Conservation (phyloP, 1,140 invertebrate species). For the Lycorma delicatula region DNA sequence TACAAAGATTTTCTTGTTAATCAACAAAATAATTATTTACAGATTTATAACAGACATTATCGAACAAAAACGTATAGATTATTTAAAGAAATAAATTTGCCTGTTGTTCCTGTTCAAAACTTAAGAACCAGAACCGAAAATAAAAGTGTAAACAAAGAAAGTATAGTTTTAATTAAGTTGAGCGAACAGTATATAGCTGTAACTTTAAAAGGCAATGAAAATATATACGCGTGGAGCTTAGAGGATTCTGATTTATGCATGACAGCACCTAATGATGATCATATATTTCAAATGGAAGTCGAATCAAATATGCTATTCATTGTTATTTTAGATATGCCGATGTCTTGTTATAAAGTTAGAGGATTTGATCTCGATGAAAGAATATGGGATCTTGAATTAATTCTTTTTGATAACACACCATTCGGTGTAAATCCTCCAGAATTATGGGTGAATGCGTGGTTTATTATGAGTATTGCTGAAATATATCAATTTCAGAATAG, state of each 20-base stretch:
- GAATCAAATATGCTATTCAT: neutral
- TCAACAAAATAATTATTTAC: neutral
- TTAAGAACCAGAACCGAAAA: neutral
- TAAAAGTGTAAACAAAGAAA: neutral
- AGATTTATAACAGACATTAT: neutral
- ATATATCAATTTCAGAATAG: neutral
- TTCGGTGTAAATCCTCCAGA: neutral
- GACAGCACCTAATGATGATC: neutral
- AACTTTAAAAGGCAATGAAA: neutral
- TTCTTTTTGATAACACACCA: neutral
- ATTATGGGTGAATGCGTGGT: neutral
- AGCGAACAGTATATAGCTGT: neutral
- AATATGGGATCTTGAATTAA: neutral
- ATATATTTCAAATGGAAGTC: neutral
- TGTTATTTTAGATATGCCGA: neutral
- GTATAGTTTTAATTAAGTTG: neutral
- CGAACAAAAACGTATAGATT: neutral
- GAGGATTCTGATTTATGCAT: neutral
- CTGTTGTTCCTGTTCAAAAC: neutral
- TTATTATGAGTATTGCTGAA: neutral
- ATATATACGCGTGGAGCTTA: neutral
- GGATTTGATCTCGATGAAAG: neutral
- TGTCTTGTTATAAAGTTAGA: conserved; percentile 3
- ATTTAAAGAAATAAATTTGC: neutral
- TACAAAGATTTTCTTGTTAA: conserved; percentile 1